phyloP scores from a whole-genome alignment of 1,140 invertebrate genomes.

The Pseudomyrmex flavicornis region DNA sequence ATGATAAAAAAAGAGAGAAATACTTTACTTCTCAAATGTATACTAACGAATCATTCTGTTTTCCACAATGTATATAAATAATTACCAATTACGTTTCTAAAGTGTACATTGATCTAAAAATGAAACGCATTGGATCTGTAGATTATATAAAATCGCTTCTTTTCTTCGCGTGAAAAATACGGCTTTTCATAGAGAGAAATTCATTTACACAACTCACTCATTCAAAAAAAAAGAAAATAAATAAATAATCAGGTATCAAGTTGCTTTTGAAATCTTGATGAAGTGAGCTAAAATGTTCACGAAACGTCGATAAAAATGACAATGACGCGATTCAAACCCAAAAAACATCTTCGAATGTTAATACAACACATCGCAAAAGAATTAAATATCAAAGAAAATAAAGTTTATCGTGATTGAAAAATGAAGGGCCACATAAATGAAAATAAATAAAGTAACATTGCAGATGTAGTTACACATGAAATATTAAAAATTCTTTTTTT shows the following conservation, averaged over 20 bases:
- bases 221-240: neutral
- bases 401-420: neutral
- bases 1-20: constrained; percentile 68
- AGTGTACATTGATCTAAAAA: constrained; percentile 18
- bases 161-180: neutral
- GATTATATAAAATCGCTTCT: neutral
- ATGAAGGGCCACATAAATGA: constrained; percentile 30
- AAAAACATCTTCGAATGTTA: too few species aligned
- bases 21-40: constrained; percentile 26
- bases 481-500: neutral
- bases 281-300: too few species aligned
- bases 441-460: constrained; percentile 58
- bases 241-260: neutral
- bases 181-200: neutral
- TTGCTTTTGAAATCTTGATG: too few species aligned
- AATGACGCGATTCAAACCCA: too few species aligned
- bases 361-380: too few species aligned
- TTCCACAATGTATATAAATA: constrained; percentile 41
- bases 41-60: constrained; percentile 34
- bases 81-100: constrained; percentile 39
- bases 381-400: too few species aligned
- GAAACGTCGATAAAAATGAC: too few species aligned
- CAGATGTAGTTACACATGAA: constrained; percentile 8
- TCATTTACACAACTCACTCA: constrained; percentile 1
- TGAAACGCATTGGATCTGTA: constrained; percentile 7